Base-by-base conservation (phyloP, 1,140 invertebrate species). In the Pectinophora gossypiella region DNA sequence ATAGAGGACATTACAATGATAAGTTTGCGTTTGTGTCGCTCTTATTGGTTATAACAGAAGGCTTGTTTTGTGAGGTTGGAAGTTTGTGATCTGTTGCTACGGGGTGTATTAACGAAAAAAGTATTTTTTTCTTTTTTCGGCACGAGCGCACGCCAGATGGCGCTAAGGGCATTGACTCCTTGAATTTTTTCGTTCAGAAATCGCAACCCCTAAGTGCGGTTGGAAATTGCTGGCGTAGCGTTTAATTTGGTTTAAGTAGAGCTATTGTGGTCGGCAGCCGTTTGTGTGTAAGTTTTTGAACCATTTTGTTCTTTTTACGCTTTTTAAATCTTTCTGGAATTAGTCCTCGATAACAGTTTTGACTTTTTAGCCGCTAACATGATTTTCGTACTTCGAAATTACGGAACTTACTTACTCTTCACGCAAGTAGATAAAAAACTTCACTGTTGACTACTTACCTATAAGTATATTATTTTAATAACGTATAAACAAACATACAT, bases 111-210 rank as follows among this genome's bases (percentile, higher is more conserved):
- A 53, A 58, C 45, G 49, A 58, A 48, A 48, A 43, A 43, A 47
- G n/a, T 9, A 44, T 45, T 58, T 52, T 32, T 32, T 42, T n/a
- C 48, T 58, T 52, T 32, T 32, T 42, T n/a, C 48, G 64, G 58
- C 61, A 68, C 72, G 61, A 60, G 74, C 62, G 74, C 68, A 64
- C 69, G 59, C 71, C 80, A 84, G 78, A 80, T 84, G 80, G 71
- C 69, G 54, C 35, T 48, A 54, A 56, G 80, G 74, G 75, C 80
- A 76, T 72, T 78, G 78, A 84, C 80, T 84, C 59, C 61, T 77
- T 68, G 76, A 76, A 69, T 62, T 58, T 68, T 62, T 73, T 76
- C n/a, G 9, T 32, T 56, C 56, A 58, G 48, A 69, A 78, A 73
- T 77, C 69, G 72, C 70, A 72, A 75, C 73, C 76, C 71, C 67